Conservation (phyloP, 2,797 vertebrate species). For the Allenopithecus nigroviridis region DNA sequence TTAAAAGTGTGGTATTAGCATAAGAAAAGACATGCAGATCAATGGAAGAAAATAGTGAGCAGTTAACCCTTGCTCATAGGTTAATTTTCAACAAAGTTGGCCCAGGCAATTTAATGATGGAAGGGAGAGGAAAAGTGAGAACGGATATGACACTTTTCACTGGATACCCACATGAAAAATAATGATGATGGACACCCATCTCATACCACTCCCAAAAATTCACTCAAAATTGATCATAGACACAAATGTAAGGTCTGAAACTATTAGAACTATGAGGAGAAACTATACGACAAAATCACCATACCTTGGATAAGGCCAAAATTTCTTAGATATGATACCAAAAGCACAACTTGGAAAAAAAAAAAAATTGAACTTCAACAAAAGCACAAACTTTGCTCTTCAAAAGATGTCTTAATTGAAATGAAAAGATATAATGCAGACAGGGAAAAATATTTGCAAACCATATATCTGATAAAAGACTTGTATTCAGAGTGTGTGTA, state of each 20-base stretch:
- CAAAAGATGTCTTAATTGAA: background rate
- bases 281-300: background rate
- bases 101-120: background rate
- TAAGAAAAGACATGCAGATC: background rate
- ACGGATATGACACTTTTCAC: background rate
- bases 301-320: background rate
- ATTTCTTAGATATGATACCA: background rate
- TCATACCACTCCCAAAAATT: background rate
- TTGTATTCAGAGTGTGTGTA: background rate
- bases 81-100: background rate
- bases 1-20: background rate
- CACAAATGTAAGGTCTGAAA: background rate
- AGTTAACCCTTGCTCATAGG: background rate
- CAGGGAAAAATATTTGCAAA: background rate
- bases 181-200: background rate
- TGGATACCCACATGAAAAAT: background rate
- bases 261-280: background rate
- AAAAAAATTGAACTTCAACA: background rate
- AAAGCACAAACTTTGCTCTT: background rate
- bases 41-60: background rate
- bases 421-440: background rate
- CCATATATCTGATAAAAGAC: background rate
- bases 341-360: background rate
- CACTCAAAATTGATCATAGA: background rate
- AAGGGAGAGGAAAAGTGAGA: background rate